Evolutionary conservation across 35 echinoderm and acorn worm species (phyloP), one percentile per base, ranked within the genome.

Genomic region (Patiria miniata): DNA sequence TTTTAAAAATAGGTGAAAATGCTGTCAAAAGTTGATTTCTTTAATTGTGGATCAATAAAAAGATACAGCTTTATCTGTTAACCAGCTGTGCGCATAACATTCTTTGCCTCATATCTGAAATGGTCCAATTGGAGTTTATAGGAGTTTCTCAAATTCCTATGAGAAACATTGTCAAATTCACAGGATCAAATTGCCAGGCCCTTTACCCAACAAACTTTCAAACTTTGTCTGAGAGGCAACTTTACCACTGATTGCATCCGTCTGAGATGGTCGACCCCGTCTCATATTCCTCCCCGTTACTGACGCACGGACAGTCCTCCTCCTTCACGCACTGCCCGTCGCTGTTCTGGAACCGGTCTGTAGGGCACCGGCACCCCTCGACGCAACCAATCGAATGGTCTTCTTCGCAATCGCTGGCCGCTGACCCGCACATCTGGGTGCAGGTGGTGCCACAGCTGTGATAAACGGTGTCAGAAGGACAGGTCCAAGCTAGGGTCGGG

Each of bases 171-270:
- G n/a, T n/a, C n/a, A n/a, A n/a, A n/a, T n/a, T n/a, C n/a, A n/a
- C n/a, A n/a, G n/a, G n/a, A n/a, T n/a, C n/a, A n/a, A n/a, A n/a
- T n/a, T n/a, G n/a, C n/a, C n/a, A n/a, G n/a, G n/a, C n/a, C n/a
- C n/a, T n/a, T n/a, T n/a, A n/a, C n/a, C n/a, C 10, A 50, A 82
- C 51, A 36, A 50, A 23, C 16, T 69, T 10, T 69, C 6, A 36
- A 69, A 69, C 17, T 69, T 32, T 32, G 12, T 73, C 26, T 22
- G 65, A 73, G 65, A 73, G 29, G 42, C 12, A 9, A 28, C 58
- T 80, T 82, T 86, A 96, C 94, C 94, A 97, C 28, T 88, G 44
- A 80, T 97, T 97, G 52, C 94, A 97, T 33, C 84, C 87, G 78
- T 97, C 90, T 7, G 30, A 34, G 1, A 97, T 81, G 7, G 39